These are phyloP conservation scores for Sinocyclocheilus rhinocerous DNA, from an alignment of 2,113 vertebrate species.

Conservation along the genomic window DNA sequence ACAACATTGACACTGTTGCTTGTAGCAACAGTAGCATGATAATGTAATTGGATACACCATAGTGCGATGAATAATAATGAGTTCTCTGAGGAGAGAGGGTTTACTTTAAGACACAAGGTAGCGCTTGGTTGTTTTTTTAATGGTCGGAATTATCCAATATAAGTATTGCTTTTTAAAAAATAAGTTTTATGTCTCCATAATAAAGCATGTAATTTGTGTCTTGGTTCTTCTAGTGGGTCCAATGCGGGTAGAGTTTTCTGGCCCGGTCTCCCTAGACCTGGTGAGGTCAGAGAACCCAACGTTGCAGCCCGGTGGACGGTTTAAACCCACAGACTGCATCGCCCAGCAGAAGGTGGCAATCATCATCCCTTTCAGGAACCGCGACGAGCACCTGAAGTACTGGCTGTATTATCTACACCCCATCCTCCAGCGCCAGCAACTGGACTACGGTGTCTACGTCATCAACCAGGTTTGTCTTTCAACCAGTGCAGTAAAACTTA, in stretches of 20 bases:
- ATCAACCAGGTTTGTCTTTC: slow-evolving; percentile 84
- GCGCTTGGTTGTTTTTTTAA: background rate
- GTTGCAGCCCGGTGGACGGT: slow-evolving; percentile 82
- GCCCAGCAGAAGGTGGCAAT: slow-evolving; percentile 92
- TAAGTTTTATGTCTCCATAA: background rate
- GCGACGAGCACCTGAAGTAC: slow-evolving; percentile 92
- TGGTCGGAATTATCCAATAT: background rate
- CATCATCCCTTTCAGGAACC: slow-evolving; percentile 92
- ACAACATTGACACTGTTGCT: background rate
- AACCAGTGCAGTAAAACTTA: background rate
- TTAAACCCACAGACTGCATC: slow-evolving; percentile 79
- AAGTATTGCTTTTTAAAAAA: background rate
- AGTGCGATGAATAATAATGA: background rate
- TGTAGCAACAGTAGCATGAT: background rate
- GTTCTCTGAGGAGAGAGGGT: background rate
- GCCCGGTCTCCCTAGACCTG: slow-evolving; percentile 78
- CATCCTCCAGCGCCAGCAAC: slow-evolving; percentile 90
- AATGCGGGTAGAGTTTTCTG: slow-evolving; percentile 84
- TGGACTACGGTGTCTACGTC: slow-evolving; percentile 93
- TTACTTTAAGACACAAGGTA: background rate
- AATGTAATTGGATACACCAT: background rate
- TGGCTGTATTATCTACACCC: slow-evolving; percentile 96
- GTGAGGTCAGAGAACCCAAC: slow-evolving; percentile 76
- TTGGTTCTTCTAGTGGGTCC: slow-evolving; percentile 83
- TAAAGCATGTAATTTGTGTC: background rate